Evolutionary conservation across 2,888 invertebrate genomes (phyloP).

Genomic region (Poecilobothrus nobilitatus): DNA sequence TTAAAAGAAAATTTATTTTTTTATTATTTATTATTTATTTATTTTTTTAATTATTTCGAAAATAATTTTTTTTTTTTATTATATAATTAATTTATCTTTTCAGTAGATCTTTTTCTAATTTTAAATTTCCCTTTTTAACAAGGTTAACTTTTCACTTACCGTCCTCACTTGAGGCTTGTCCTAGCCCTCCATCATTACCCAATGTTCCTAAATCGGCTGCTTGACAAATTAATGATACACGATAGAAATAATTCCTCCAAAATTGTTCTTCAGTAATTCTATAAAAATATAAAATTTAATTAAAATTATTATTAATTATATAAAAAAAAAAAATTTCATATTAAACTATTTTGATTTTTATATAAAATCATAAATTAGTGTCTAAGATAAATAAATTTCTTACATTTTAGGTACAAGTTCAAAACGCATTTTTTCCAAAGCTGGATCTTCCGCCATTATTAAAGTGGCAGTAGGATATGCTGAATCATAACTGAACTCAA

Average conservation of each 20-base stretch:
- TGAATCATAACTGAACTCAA: slow-evolving; percentile 88
- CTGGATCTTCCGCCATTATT: slow-evolving; percentile 89
- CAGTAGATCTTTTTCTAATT: no score
- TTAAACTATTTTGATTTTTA: no score
- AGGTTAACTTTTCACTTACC: slow-evolving; percentile 33
- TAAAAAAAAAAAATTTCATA: no score
- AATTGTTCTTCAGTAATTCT: slow-evolving; percentile 96
- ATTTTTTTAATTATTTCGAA: background rate
- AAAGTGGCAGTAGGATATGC: slow-evolving; percentile 90
- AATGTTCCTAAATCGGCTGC: slow-evolving; percentile 64
- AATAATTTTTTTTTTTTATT: background rate
- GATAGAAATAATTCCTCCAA: slow-evolving; percentile 99
- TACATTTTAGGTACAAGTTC: slow-evolving; percentile 99
- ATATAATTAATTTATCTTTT: no score
- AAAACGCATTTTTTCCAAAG: slow-evolving; percentile 97
- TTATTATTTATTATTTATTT: background rate
- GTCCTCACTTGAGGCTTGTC: slow-evolving; percentile 44
- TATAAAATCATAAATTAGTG: no score
- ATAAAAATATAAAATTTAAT: slow-evolving; percentile 27
- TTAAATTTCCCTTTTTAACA: background rate
- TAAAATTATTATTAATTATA: background rate
- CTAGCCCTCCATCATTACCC: slow-evolving; percentile 41
- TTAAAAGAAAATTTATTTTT: background rate
- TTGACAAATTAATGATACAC: slow-evolving; percentile 96
- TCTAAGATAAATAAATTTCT: slow-evolving; percentile 38